Evolutionary conservation across 2,113 vertebrate genomes (phyloP), one percentile per base, ranked within the genome.

Genomic region (Anseranas semipalmata): DNA sequence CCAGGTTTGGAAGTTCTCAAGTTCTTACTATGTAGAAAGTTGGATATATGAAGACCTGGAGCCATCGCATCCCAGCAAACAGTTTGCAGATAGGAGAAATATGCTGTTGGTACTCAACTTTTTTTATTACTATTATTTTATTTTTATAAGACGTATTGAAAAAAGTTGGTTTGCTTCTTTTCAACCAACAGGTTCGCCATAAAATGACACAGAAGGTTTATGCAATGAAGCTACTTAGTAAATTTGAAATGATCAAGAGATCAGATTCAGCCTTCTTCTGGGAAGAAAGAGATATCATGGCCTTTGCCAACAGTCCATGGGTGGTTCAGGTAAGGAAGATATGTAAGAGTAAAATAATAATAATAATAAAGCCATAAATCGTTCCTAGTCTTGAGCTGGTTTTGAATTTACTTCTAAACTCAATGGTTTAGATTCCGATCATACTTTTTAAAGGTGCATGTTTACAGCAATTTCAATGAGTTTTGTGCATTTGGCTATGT

Each of bases 191-290:
- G 99, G 99, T 99, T 97, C 98, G 99, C 78, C 99, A 99, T 97
- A 99, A 99, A 98, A 98, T 98, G 80, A 99, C 99, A 56, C 99
- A 99, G 97, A 99, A 99, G 56, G 99, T 99, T 90, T 99, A 99
- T 78, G 99, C 99, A 77, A 99, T 99, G 99, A 99, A 99, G 97
- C 98, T 99, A 46, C 98, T 99, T 89, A 99, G 99, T 98, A 99
- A 99, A 97, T 99, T 99, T 97, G 99, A 99, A 98, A 99, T 99
- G 99, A 99, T 99, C 97, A 99, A 99, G 97, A 98, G 99, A 94
- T 99, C 99, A 53, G 99, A 99, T 98, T 99, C 99, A 30, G 99
- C 99, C 86, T 99, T 99, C 97, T 99, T 99, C 98, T 99, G 99
- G 99, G 99, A 99, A 97, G 99, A 99, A 91, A 98, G 99, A 94